phyloP scores from a whole-genome alignment of 1,140 invertebrate species.

The Vanessa tameamea region DNA sequence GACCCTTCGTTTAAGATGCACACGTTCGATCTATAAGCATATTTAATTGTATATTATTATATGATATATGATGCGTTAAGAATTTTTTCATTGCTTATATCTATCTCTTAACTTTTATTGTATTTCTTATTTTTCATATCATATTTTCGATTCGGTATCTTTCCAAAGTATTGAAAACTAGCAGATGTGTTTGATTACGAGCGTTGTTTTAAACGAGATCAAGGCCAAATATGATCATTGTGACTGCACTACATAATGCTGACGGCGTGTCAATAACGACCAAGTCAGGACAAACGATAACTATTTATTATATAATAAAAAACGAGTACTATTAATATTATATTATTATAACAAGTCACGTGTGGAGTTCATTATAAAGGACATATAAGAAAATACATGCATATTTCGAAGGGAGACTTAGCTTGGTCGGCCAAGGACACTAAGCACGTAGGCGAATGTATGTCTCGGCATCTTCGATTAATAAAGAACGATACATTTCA shows the following conservation, averaged over 20 bases:
- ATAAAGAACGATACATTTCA: slow-evolving; percentile 41
- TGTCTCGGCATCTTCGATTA: slow-evolving; percentile 30
- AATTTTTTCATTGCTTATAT: too few species aligned
- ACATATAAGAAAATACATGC: slow-evolving; percentile 20
- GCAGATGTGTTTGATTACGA: slow-evolving; percentile 28
- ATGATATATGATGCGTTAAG: too few species aligned
- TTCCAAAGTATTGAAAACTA: slow-evolving; percentile 5
- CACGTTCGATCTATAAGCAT: too few species aligned
- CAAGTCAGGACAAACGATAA: neutral
- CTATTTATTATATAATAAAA: neutral
- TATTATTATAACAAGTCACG: neutral
- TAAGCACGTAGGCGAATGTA: slow-evolving; percentile 54
- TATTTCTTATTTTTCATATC: too few species aligned
- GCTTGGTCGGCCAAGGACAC: slow-evolving; percentile 60
- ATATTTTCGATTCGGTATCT: neutral
- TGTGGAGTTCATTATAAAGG: slow-evolving; percentile 25
- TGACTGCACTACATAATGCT: slow-evolving; percentile 52
- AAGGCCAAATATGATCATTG: slow-evolving; percentile 63
- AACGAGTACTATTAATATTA: neutral
- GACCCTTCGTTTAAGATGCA: too few species aligned
- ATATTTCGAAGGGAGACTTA: slow-evolving; percentile 61
- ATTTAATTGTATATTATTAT: too few species aligned
- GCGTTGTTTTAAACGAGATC: slow-evolving; percentile 57
- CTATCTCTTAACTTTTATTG: too few species aligned
- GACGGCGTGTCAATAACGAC: slow-evolving; percentile 58